Conservation (phyloP, 2,797 vertebrate genomes). For the Enteromius mattozi region DNA sequence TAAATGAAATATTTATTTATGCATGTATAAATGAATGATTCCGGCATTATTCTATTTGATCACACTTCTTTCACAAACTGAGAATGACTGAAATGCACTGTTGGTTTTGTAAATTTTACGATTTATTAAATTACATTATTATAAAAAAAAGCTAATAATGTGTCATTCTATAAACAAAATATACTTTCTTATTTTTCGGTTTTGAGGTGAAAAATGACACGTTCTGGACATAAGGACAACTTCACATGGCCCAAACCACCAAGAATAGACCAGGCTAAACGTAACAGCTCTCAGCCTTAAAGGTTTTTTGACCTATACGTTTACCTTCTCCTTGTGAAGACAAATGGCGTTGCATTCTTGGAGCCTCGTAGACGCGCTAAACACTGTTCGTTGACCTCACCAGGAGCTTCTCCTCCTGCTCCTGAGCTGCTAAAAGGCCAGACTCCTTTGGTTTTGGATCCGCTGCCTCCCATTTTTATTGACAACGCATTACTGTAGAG, state of each 20-base stretch:
- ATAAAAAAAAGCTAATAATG: background rate
- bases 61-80: background rate
- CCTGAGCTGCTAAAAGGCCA: constrained; percentile 89
- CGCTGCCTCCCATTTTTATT: constrained; percentile 91
- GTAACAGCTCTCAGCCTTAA: background rate
- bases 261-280: background rate
- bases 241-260: background rate
- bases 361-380: constrained; percentile 82
- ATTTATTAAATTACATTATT: background rate
- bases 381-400: constrained; percentile 83
- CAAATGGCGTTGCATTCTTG: constrained; percentile 86
- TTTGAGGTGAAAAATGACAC: background rate
- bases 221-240: background rate
- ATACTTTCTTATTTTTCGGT: background rate
- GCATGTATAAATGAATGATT: background rate
- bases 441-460: constrained; percentile 89
- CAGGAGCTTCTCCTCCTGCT: constrained; percentile 74
- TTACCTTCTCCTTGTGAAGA: constrained; percentile 94
- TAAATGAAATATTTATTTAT: background rate
- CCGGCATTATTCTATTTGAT: background rate
- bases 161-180: background rate
- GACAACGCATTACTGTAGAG: constrained; percentile 74
- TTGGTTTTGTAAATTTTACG: background rate
- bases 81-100: background rate
- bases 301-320: constrained; percentile 7